These are phyloP conservation scores for Cephus nigrinus DNA, from an alignment of 2,888 invertebrate genomes.

Conservation along the genomic window DNA sequence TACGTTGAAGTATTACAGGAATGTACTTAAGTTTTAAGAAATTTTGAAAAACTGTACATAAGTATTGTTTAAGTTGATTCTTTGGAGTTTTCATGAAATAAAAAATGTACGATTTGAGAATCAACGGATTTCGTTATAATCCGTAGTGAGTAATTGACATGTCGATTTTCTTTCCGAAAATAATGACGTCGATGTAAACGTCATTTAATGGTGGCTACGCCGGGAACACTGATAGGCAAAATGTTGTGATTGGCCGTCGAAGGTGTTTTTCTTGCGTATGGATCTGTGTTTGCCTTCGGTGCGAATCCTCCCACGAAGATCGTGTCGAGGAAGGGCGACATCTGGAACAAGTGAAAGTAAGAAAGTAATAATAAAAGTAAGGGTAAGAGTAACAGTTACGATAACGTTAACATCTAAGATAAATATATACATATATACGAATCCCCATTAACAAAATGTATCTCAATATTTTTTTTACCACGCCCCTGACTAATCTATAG, in stretches of 20 bases:
- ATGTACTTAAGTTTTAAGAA: not conserved
- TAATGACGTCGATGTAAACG: not conserved
- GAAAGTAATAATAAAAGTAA: not conserved
- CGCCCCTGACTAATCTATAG: slow-evolving; percentile 18
- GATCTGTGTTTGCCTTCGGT: slow-evolving; percentile 55
- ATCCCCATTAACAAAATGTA: not conserved
- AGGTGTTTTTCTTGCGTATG: slow-evolving; percentile 59
- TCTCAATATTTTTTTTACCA: slow-evolving; percentile 3
- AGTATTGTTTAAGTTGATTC: not conserved
- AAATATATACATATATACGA: not conserved
- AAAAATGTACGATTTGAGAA: not conserved
- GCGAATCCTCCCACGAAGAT: slow-evolving; percentile 47
- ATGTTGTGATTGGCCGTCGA: slow-evolving; percentile 50
- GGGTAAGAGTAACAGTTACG: slow-evolving; percentile 2
- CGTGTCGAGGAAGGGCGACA: slow-evolving; percentile 7
- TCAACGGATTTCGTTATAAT: not conserved
- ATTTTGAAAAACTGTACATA: not conserved
- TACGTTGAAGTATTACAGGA: not conserved
- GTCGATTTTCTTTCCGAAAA: not conserved
- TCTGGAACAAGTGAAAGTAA: slow-evolving; percentile 45
- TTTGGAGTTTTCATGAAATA: not conserved
- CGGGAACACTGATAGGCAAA: not conserved
- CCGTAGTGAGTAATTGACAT: not conserved
- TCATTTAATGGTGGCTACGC: not conserved
- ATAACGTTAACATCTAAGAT: not conserved